Evolutionary conservation across 2,113 vertebrate species (phyloP).

Genomic region (Ammodytes dubius): DNA sequence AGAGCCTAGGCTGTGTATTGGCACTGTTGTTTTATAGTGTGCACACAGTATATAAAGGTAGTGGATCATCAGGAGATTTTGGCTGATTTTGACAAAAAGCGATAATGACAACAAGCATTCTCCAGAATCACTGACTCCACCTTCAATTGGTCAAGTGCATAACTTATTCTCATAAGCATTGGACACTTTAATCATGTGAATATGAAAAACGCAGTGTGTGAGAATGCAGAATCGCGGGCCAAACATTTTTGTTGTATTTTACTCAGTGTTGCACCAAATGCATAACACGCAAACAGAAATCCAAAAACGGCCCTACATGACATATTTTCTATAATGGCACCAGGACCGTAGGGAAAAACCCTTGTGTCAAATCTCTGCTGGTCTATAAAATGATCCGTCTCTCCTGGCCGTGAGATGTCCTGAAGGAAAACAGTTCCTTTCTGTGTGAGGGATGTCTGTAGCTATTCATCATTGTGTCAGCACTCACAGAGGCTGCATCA

Average conservation of each 20-base stretch:
- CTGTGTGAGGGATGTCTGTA: slow-evolving; percentile 68
- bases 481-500: slow-evolving; percentile 72
- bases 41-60: too few species aligned
- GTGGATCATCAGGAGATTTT: too few species aligned
- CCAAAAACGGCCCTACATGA: slow-evolving; percentile 37
- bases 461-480: slow-evolving; percentile 83
- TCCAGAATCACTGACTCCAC: too few species aligned
- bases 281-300: slow-evolving; percentile 32
- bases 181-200: neutral
- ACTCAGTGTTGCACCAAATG: slow-evolving; percentile 21
- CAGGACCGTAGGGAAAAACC: slow-evolving; percentile 41
- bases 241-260: slow-evolving; percentile 7
- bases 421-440: slow-evolving; percentile 70
- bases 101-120: too few species aligned
- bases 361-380: slow-evolving; percentile 45
- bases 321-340: slow-evolving; percentile 43
- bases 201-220: neutral
- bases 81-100: too few species aligned
- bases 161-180: neutral
- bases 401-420: slow-evolving; percentile 71
- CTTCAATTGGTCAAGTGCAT: neutral
- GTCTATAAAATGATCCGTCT: slow-evolving; percentile 58
- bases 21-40: too few species aligned
- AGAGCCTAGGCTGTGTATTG: too few species aligned
- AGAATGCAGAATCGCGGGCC: neutral